These are phyloP conservation scores for Macrotrachela quadricornifera DNA, from an alignment of 1,140 invertebrate species.

Conservation along the genomic window DNA sequence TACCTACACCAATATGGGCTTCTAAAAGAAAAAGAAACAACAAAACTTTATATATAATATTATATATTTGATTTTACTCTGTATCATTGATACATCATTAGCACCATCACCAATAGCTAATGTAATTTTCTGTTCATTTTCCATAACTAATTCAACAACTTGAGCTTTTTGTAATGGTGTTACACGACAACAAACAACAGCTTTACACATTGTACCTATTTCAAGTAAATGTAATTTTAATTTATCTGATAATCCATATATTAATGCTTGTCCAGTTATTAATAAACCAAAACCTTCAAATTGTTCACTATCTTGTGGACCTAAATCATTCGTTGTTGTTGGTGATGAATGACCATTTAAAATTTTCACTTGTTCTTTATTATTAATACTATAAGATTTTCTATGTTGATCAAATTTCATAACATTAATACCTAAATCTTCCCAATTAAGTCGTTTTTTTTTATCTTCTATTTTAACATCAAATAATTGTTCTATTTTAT, in stretches of 20 bases:
- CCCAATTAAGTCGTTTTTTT: neutral
- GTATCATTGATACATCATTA: slow-evolving; percentile 20
- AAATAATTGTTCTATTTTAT: neutral
- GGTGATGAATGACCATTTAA: too few species aligned
- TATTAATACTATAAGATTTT: neutral
- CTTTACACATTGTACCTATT: slow-evolving; percentile 16
- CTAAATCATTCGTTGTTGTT: too few species aligned
- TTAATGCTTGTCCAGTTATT: slow-evolving; percentile 86
- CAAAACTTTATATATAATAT: slow-evolving; percentile 64
- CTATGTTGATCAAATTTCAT: neutral
- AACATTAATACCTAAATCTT: neutral
- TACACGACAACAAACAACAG: slow-evolving; percentile 28
- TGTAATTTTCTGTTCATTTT: slow-evolving; percentile 74
- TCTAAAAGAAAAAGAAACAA: slow-evolving; percentile 61
- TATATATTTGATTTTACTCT: slow-evolving; percentile 16
- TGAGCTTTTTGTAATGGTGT: slow-evolving; percentile 29
- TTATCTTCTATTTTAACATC: neutral
- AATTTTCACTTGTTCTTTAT: too few species aligned
- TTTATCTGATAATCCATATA: slow-evolving; percentile 13
- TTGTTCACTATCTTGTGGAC: too few species aligned
- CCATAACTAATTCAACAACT: slow-evolving; percentile 70
- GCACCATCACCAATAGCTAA: slow-evolving; percentile 78
- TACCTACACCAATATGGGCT: slow-evolving; percentile 95
- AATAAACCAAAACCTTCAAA: slow-evolving; percentile 84
- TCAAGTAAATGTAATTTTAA: slow-evolving; percentile 7